Conservation (phyloP, 2,888 invertebrate species). For the Octonoba sinensis region DNA sequence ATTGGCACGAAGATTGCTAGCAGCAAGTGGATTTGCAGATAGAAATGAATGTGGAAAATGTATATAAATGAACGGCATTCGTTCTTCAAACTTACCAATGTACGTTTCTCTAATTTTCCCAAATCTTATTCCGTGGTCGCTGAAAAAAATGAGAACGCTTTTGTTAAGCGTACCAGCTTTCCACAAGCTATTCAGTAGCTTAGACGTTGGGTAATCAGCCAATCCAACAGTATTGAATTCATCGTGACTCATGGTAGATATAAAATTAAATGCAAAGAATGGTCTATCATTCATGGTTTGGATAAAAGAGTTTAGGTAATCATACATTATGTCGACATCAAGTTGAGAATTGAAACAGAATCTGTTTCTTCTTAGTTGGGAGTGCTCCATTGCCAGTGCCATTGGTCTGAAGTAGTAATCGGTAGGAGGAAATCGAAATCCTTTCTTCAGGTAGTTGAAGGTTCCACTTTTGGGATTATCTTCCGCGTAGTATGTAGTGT, state of each 20-base stretch:
- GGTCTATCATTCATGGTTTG: constrained; percentile 22
- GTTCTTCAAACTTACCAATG: constrained; percentile 72
- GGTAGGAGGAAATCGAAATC: constrained; percentile 69
- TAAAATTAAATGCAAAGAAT: constrained; percentile 69
- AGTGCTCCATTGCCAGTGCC: constrained; percentile 68
- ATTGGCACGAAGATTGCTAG: constrained; percentile 68
- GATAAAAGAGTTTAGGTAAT: constrained; percentile 41
- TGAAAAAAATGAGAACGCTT: constrained; percentile 80
- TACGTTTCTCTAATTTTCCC: constrained; percentile 85
- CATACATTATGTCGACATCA: constrained; percentile 23
- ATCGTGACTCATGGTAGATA: constrained; percentile 70
- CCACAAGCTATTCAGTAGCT: constrained; percentile 76
- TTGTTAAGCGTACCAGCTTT: constrained; percentile 76
- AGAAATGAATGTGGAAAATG: constrained; percentile 69
- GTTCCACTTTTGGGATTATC: constrained; percentile 68
- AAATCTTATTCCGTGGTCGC: constrained; percentile 92
- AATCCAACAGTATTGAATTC: constrained; percentile 68
- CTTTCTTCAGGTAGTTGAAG: constrained; percentile 69
- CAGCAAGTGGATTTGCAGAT: constrained; percentile 67
- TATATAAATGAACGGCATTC: constrained; percentile 71
- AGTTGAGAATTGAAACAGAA: constrained; percentile 22
- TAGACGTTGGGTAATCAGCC: constrained; percentile 69
- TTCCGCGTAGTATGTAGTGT: constrained; percentile 70
- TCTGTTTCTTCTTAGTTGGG: constrained; percentile 36
- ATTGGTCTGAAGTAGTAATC: constrained; percentile 70